Percentiles rank a stretch among this genome's conserved stretches.
Conservation (phyloP, 2,888 invertebrate genomes). For the Cylloceria caligata region DNA sequence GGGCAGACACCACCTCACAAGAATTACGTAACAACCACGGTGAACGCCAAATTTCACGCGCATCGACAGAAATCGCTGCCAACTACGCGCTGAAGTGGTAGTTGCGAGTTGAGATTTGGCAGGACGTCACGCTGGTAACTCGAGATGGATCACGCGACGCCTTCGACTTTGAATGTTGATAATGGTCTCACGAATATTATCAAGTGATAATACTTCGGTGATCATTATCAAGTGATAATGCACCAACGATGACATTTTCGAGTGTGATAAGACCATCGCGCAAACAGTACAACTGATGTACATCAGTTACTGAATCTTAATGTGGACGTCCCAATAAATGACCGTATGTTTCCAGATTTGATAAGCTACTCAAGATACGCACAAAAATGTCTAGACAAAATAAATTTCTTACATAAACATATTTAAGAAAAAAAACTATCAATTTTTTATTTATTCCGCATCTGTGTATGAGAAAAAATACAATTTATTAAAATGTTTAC, state of each 20-base stretch:
- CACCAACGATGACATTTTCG: neutral
- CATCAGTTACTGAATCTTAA: neutral
- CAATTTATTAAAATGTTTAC: too few relatives aligned
- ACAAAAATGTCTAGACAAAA: too few relatives aligned
- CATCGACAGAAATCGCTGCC: slow-evolving; percentile 83
- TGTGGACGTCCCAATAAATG: too few relatives aligned
- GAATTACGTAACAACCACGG: slow-evolving; percentile 75
- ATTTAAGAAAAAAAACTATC: too few relatives aligned
- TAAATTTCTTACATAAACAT: too few relatives aligned
- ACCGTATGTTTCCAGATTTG: too few relatives aligned
- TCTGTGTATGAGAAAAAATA: too few relatives aligned
- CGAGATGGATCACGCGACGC: slow-evolving; percentile 75
- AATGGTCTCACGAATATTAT: neutral
- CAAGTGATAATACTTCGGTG: neutral
- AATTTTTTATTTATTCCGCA: too few relatives aligned
- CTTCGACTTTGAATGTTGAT: slow-evolving; percentile 37
- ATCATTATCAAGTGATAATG: neutral
- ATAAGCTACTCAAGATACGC: too few relatives aligned
- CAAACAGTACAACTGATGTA: neutral
- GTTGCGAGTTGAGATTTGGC: slow-evolving; percentile 59
- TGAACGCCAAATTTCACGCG: slow-evolving; percentile 82
- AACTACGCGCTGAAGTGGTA: slow-evolving; percentile 74
- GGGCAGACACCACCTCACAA: slow-evolving; percentile 8
- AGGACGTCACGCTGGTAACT: slow-evolving; percentile 66
- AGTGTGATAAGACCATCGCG: neutral